These are phyloP conservation scores for Megalurothrips usitatus DNA, from an alignment of 2,888 invertebrate species.

Conservation along the genomic window DNA sequence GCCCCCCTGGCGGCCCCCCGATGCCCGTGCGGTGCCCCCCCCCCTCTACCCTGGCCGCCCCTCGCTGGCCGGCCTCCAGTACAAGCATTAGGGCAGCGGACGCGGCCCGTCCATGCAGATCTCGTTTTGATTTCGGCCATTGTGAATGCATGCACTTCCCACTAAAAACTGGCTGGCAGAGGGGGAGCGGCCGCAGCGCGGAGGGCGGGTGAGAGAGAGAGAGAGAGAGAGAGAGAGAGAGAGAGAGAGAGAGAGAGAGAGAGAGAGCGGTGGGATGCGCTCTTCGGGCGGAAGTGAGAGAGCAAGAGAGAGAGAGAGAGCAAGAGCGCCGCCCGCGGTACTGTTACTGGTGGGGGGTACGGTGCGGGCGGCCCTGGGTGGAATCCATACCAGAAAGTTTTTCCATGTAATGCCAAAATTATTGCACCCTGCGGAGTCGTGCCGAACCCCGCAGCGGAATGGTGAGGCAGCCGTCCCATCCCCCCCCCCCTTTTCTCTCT, in stretches of 20 bases:
- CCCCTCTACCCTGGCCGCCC: too few relatives aligned
- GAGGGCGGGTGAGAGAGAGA: background rate
- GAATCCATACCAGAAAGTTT: constrained; percentile 26
- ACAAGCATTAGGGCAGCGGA: too few relatives aligned
- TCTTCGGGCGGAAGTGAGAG: too few relatives aligned
- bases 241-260: background rate
- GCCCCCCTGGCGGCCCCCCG: too few relatives aligned
- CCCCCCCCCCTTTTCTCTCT: background rate
- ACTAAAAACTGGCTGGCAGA: too few relatives aligned
- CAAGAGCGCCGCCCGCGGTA: background rate
- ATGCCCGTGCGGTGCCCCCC: too few relatives aligned
- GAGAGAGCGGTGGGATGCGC: background rate
- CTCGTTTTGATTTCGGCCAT: too few relatives aligned
- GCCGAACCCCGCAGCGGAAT: constrained; percentile 21
- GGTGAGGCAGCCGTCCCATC: background rate
- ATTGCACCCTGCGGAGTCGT: constrained; percentile 24
- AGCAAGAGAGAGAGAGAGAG: too few relatives aligned
- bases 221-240: background rate
- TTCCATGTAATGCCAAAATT: constrained; percentile 25
- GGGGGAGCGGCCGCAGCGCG: background rate
- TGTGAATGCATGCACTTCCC: too few relatives aligned
- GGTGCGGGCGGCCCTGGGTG: background rate
- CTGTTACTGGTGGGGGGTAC: background rate
- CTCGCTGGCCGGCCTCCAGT: too few relatives aligned
- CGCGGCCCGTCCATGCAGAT: too few relatives aligned